phyloP scores from a whole-genome alignment of 2,888 invertebrate species.

The Oscheius onirici region DNA sequence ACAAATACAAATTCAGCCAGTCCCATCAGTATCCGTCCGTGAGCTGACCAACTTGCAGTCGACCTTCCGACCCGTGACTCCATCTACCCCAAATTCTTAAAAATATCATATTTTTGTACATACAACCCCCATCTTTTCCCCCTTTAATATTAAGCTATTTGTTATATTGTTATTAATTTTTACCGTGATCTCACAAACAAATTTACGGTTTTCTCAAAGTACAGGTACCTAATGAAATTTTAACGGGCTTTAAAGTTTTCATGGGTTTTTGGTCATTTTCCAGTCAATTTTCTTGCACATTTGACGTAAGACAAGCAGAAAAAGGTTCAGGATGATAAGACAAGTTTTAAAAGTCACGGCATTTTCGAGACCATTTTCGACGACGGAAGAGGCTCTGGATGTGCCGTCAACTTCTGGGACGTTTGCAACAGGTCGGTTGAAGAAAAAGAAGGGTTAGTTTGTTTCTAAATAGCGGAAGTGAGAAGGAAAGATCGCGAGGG shows the following conservation, averaged over 20 bases:
- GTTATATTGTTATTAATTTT: no score
- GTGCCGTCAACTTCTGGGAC: background rate
- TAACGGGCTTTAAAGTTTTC: background rate
- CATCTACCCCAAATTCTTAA: background rate
- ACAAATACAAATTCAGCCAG: background rate
- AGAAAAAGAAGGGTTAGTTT: background rate
- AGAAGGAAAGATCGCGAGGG: no score
- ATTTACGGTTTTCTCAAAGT: no score
- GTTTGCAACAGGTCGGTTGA: background rate
- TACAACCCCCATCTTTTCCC: no score
- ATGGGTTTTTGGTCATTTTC: background rate
- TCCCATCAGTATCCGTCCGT: background rate
- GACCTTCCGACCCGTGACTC: background rate
- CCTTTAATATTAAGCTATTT: no score
- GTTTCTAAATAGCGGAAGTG: no score
- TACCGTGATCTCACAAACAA: no score
- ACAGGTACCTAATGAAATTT: no score
- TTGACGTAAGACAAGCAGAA: no score
- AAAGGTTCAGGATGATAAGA: background rate
- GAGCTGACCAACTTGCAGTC: background rate
- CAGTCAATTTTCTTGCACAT: background rate
- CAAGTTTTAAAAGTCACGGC: background rate
- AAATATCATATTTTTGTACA: no score
- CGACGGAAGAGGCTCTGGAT: background rate
- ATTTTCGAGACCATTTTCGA: background rate